Conservation (phyloP, 2,888 invertebrate species). For the Drosophila bunnanda region DNA sequence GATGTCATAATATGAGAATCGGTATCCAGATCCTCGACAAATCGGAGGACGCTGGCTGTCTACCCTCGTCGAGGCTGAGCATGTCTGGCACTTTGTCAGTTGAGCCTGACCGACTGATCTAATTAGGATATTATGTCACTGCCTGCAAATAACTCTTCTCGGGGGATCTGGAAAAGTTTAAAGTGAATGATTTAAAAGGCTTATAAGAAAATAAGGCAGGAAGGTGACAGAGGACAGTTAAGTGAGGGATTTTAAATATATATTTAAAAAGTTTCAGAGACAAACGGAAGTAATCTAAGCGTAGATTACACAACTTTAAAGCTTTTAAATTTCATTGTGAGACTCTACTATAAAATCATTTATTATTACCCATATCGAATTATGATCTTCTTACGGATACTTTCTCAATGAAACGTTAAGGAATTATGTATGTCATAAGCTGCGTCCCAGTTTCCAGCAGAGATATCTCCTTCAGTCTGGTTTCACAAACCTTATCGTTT, state of each 20-base stretch:
- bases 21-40: conserved; percentile 2
- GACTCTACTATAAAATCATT: neutral
- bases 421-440: conserved; percentile 21
- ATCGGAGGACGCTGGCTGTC: conserved; percentile 15
- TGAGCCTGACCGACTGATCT: conserved; percentile 51
- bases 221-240: neutral
- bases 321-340: neutral
- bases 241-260: neutral
- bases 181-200: neutral
- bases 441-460: neutral
- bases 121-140: conserved; percentile 52
- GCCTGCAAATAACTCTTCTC: neutral
- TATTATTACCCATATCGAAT: conserved; percentile 7
- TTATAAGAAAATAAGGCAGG: neutral
- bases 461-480: neutral
- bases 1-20: conserved; percentile 39
- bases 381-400: conserved; percentile 5
- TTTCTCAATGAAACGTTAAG: neutral
- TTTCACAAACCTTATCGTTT: conserved; percentile 1
- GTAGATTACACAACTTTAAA: no score
- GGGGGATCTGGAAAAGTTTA: neutral
- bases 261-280: neutral
- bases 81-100: conserved; percentile 35
- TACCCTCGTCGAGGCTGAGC: conserved; percentile 35
- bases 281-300: neutral